A percentile compares a stretch with the other conserved stretches of the same genome.
Conservation (phyloP, 2,888 invertebrate species). For the Diarsia dahlii region DNA sequence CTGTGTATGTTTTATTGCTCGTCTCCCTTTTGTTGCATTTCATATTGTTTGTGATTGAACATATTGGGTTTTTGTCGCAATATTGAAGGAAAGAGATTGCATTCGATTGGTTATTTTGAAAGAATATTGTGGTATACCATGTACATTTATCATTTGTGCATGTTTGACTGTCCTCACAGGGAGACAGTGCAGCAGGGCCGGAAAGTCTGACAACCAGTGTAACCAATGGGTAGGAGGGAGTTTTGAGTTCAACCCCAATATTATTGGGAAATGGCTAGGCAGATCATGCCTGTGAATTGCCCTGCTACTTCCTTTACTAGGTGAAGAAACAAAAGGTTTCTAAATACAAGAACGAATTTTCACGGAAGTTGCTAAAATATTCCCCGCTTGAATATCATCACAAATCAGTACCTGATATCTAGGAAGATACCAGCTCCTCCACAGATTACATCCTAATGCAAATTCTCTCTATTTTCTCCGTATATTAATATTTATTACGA, state of each 20-base stretch:
- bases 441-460: constrained; percentile 15
- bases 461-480: constrained; percentile 22
- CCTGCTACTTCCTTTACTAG: neutral
- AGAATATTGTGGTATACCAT: neutral
- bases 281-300: neutral
- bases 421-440: neutral
- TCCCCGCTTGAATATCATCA: constrained; percentile 10
- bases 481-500: constrained; percentile 43
- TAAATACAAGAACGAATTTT: neutral
- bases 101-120: neutral
- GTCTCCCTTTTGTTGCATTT: constrained; percentile 65
- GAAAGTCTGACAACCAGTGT: too few species aligned
- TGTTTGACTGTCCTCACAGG: too few species aligned
- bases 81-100: constrained; percentile 25
- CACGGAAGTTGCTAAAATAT: too few species aligned
- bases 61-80: constrained; percentile 15
- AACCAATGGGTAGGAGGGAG: too few species aligned
- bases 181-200: too few species aligned
- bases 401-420: constrained; percentile 8
- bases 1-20: constrained; percentile 79
- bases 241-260: too few species aligned
- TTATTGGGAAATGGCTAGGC: too few species aligned
- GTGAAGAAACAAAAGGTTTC: neutral
- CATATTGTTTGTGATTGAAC: constrained; percentile 32
- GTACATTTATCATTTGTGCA: neutral